Conservation (phyloP, 2,797 vertebrate genomes). For the Borostomias antarcticus region DNA sequence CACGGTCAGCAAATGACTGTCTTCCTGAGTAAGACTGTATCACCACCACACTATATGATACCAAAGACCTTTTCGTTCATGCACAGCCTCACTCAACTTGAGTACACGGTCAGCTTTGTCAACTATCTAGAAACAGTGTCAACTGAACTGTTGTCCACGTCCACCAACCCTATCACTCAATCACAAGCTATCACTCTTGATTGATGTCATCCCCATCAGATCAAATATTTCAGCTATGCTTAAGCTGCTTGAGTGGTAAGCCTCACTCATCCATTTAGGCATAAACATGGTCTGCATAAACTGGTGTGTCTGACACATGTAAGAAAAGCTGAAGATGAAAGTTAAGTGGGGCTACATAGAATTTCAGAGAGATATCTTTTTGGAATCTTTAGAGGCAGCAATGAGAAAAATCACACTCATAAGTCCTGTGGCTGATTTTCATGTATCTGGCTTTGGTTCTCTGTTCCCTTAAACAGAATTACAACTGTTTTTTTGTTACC, state of each 20-base stretch:
- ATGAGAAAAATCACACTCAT: no score
- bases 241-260: neutral
- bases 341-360: conserved; percentile 7
- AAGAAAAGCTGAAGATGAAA: conserved; percentile 8
- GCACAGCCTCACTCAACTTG: neutral
- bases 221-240: neutral
- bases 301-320: neutral
- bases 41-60: conserved; percentile 22
- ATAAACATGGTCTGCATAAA: neutral
- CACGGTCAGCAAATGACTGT: conserved; percentile 16
- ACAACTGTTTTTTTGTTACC: neutral
- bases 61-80: conserved; percentile 37
- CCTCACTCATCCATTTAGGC: conserved; percentile 1
- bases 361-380: neutral
- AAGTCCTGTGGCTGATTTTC: neutral
- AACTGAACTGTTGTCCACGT: neutral
- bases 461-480: neutral
- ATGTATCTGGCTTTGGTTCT: neutral
- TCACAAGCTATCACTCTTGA: neutral
- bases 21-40: neutral
- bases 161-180: neutral
- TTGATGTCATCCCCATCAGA: neutral
- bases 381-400: neutral
- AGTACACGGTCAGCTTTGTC: neutral
- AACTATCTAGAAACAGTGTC: neutral